A percentile compares a stretch with the other conserved stretches of the same genome.
Conservation (phyloP, 1,140 invertebrate genomes). For the Aphis craccivora region DNA sequence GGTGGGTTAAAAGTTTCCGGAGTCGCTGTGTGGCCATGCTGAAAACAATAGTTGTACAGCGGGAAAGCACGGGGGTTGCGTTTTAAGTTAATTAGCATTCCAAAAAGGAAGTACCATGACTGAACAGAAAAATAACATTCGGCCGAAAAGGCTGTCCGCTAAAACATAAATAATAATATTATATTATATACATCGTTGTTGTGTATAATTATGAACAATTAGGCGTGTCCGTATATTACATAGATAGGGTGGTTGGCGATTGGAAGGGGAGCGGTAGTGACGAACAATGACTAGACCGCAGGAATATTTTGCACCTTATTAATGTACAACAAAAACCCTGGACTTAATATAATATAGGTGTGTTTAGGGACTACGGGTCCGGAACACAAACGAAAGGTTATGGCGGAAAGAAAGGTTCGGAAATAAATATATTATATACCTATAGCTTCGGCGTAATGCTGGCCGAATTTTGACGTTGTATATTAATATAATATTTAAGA, state of each 20-base stretch:
- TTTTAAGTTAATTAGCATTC: conserved; percentile 46
- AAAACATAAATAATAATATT: conserved; percentile 22
- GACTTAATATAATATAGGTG: background rate
- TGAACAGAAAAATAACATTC: conserved; percentile 29
- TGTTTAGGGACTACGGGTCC: background rate
- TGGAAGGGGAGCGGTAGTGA: background rate
- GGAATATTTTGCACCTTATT: conserved; percentile 7
- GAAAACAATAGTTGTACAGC: conserved; percentile 11
- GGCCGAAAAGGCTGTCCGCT: background rate
- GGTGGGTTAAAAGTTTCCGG: conserved; percentile 40
- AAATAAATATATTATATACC: conserved; percentile 4
- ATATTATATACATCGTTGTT: background rate
- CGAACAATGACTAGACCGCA: conserved; percentile 2
- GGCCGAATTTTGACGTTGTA: background rate
- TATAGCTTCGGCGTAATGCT: background rate
- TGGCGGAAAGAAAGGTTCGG: background rate
- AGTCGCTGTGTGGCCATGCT: background rate
- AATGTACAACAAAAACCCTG: conserved; percentile 11
- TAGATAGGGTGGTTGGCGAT: background rate
- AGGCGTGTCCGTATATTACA: background rate
- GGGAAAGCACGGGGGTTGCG: background rate
- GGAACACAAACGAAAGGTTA: background rate
- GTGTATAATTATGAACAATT: conserved; percentile 39
- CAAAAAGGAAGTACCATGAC: background rate
- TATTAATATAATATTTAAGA: background rate